Evolutionary conservation across 1,140 invertebrate genomes (phyloP).

Genomic region (Radopholus similis): DNA sequence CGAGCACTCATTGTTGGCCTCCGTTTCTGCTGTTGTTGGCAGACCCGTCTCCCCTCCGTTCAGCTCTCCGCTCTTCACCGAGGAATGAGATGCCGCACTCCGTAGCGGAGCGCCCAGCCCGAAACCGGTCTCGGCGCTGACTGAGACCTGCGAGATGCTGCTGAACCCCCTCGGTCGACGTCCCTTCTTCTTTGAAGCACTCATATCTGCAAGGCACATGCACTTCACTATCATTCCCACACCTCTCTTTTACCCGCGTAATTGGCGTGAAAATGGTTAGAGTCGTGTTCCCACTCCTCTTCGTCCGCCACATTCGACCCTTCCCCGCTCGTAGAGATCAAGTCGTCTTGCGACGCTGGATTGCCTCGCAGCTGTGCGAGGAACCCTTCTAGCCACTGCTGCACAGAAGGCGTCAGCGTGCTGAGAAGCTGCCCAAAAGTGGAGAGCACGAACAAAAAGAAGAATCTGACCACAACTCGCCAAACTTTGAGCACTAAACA

Average conservation of each 20-base stretch:
- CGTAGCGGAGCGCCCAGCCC: not conserved
- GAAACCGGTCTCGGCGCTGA: not conserved
- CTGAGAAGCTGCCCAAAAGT: constrained; percentile 10
- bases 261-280: not conserved
- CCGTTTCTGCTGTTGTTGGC: constrained; percentile 14
- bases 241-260: not conserved
- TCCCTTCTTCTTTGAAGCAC: constrained; percentile 2
- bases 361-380: not conserved
- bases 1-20: constrained; percentile 1
- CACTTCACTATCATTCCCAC: not conserved
- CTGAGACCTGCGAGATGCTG: constrained; percentile 3
- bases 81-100: not conserved
- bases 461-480: not conserved
- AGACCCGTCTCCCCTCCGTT: not conserved
- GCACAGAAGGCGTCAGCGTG: constrained; percentile 9
- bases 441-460: not conserved
- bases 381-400: not conserved
- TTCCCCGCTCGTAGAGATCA: constrained; percentile 29
- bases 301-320: constrained; percentile 31
- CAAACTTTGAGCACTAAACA: constrained; percentile 4
- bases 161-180: not conserved
- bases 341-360: constrained; percentile 15
- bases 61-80: not conserved
- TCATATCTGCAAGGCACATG: not conserved
- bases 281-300: constrained; percentile 21